Conservation (phyloP, 2,888 invertebrate genomes). For the Rhagonycha fulva region DNA sequence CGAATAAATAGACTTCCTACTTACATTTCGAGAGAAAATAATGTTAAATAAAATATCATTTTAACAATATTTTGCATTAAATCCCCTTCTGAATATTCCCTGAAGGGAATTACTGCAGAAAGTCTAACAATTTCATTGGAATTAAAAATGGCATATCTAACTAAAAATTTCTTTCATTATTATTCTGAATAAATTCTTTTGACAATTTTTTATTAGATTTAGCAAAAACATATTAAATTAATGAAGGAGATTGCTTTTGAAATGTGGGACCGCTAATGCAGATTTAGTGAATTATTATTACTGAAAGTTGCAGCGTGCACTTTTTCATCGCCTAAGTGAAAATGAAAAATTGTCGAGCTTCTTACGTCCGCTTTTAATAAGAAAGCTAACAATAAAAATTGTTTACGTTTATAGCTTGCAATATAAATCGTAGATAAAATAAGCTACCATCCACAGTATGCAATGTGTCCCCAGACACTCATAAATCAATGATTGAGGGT, state of each 20-base stretch:
- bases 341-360: neutral
- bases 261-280: neutral
- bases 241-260: too few species aligned
- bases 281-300: neutral
- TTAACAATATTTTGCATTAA: neutral
- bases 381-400: constrained; percentile 4
- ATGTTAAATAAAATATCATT: neutral
- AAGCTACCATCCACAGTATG: constrained; percentile 44
- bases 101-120: neutral
- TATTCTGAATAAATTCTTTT: neutral
- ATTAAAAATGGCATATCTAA: neutral
- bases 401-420: constrained; percentile 23
- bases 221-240: neutral
- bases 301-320: neutral
- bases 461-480: constrained; percentile 42
- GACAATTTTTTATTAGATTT: neutral
- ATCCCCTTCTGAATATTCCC: neutral
- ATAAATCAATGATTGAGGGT: constrained; percentile 51
- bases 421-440: constrained; percentile 40
- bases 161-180: neutral
- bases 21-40: neutral
- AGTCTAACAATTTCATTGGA: neutral
- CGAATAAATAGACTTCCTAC: neutral
- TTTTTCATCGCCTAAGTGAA: neutral
- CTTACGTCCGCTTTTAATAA: neutral